Evolutionary conservation across 2,888 invertebrate species (phyloP).

Genomic region (Pammene aurita): DNA sequence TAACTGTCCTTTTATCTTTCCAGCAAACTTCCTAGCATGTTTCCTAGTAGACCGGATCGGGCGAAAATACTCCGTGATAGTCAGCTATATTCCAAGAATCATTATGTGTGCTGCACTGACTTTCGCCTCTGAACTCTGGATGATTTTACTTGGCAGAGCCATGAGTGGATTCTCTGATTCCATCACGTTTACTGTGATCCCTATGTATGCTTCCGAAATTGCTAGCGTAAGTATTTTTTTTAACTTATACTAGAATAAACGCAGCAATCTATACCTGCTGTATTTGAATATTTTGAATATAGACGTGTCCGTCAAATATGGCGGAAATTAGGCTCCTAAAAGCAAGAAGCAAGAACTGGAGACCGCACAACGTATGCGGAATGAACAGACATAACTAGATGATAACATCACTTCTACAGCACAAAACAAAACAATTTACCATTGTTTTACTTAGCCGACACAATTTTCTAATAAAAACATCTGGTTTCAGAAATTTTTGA

Average conservation of each 20-base stretch:
- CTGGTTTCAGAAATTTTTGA: too few species aligned
- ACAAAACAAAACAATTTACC: too few species aligned
- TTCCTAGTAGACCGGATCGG: conserved; percentile 56
- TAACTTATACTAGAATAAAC: background rate
- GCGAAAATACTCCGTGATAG: conserved; percentile 54
- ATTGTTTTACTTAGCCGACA: too few species aligned
- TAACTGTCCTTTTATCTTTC: background rate
- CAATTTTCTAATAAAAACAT: too few species aligned
- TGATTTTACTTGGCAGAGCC: conserved; percentile 14
- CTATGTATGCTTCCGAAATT: conserved; percentile 14
- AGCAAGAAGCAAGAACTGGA: too few species aligned
- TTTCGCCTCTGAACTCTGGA: conserved; percentile 51
- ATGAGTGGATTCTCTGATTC: conserved; percentile 4
- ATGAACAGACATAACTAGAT: too few species aligned
- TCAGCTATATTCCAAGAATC: conserved; percentile 58
- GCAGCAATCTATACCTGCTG: too few species aligned
- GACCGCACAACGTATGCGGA: too few species aligned
- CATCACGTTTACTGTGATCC: conserved; percentile 1
- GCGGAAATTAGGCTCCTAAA: too few species aligned
- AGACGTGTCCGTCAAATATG: too few species aligned
- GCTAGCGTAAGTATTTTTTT: conserved; percentile 12
- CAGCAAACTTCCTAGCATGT: conserved; percentile 52
- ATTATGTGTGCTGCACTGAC: conserved; percentile 49
- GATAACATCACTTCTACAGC: too few species aligned
- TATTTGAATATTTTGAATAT: too few species aligned